Evolutionary conservation across 1,140 invertebrate genomes (phyloP), one percentile per base, ranked within the genome.

Genomic region (Lordiphosa stackelbergi): DNA sequence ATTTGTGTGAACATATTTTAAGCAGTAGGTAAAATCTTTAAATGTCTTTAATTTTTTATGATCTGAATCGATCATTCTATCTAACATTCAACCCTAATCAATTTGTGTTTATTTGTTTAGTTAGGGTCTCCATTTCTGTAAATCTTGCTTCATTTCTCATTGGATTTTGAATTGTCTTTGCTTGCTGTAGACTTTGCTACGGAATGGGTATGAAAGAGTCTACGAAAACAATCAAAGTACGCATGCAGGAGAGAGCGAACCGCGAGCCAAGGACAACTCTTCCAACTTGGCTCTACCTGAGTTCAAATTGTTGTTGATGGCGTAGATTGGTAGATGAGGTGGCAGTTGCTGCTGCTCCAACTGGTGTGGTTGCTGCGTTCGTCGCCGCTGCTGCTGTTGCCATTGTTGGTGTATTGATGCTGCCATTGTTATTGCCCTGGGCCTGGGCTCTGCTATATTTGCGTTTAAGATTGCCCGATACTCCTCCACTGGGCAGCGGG

Each of bases 221-320:
- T 66, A 66, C 42, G 19, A 34, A 47, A 68, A 40, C 65, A 51
- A 69, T 37, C 12, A 5, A 31, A 66, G 31, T 34, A 12, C 45
- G 47, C 77, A 83, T 74, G 73, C 77, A 78, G 59, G 53, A 63
- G 56, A 65, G 69, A 53, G 61, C 66, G 66, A 22, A 37, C 12
- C 24, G 9, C 34, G 52, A 83, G 72, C 72, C 74, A 83, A 77
- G 60, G 55, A 55, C 45, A 42, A 37, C 49, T 61, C 43, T 45
- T 79, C 37, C 58, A 62, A 31, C 75, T 74, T 69, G 71, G 77
- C 73, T 79, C 81, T 87, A 87, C 85, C 85, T 87, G 78, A 87
- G 71, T 73, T 87, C 85, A 53, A 81, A 64, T 54, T 87, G 85
- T 53, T 86, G 84, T 31, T 79, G 73, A 35, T 85, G 84, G 22